phyloP scores from a whole-genome alignment of 2,113 vertebrate species.

The Corythornis vintsioides region DNA sequence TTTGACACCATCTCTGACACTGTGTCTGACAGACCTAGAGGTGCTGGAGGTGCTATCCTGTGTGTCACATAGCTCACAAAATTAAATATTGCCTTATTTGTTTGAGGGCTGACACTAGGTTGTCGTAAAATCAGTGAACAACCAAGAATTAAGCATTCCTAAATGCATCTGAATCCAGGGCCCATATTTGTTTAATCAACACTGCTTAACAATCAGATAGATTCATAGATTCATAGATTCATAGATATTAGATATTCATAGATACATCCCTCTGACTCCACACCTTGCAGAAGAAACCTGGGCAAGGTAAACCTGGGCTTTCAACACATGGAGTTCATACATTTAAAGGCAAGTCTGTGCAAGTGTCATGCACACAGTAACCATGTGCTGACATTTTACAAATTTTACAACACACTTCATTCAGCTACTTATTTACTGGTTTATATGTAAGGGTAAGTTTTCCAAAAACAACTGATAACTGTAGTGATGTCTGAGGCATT shows the following conservation, averaged over 20 bases:
- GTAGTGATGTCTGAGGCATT: not conserved
- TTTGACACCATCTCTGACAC: too few relatives aligned
- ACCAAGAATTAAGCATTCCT: not conserved
- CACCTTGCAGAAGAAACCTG: accelerated
- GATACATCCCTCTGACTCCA: not conserved
- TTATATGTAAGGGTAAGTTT: not conserved
- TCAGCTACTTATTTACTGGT: not conserved
- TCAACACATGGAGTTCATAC: accelerated
- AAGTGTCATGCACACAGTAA: not conserved
- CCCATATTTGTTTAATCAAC: accelerated
- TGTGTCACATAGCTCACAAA: not conserved
- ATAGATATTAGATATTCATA: too few relatives aligned
- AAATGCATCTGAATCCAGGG: not conserved
- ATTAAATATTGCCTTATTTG: not conserved
- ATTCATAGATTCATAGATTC: too few relatives aligned
- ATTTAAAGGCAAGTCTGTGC: not conserved
- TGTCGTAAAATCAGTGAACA: not conserved
- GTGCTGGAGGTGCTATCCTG: not conserved
- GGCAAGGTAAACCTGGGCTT: accelerated
- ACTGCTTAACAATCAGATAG: not conserved
- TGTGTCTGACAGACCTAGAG: too few relatives aligned
- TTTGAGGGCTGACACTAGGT: not conserved
- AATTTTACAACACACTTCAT: not conserved
- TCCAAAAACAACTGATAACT: not conserved
- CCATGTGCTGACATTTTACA: accelerated